These are phyloP conservation scores for Limnodromus scolopaceus DNA, from an alignment of 2,797 vertebrate genomes.

Conservation along the genomic window DNA sequence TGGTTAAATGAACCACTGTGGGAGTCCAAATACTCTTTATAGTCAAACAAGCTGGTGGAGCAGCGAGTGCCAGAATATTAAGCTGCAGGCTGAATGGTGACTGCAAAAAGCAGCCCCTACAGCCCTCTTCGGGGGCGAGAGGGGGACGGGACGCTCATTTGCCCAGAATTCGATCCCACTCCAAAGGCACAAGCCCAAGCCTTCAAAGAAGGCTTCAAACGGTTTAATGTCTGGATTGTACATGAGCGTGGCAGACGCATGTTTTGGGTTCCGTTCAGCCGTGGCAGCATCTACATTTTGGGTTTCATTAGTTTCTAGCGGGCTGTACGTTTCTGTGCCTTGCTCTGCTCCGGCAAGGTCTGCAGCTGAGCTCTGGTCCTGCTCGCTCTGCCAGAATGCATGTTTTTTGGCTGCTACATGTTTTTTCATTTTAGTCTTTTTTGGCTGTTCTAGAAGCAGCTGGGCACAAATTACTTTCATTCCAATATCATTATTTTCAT, in stretches of 20 bases:
- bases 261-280: background rate
- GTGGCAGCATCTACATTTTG: background rate
- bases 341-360: background rate
- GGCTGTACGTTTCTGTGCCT: fast-evolving
- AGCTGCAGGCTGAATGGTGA: background rate
- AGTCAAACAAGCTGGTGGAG: background rate
- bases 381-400: background rate
- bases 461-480: background rate
- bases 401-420: background rate
- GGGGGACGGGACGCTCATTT: background rate
- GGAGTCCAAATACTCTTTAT: slow-evolving; percentile 1
- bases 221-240: background rate
- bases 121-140: background rate
- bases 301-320: background rate
- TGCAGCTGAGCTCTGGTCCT: background rate
- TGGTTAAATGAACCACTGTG: slow-evolving; percentile 35
- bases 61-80: background rate
- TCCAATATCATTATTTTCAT: background rate
- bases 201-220: background rate
- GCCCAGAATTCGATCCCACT: background rate
- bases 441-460: background rate
- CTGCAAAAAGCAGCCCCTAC: background rate
- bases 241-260: background rate
- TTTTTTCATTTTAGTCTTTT: background rate
- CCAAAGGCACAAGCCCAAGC: background rate